Percentiles rank a stretch among this genome's conserved stretches.
Evolutionary conservation across 2,888 invertebrate species (phyloP).

Genomic region (Diadromus collaris): DNA sequence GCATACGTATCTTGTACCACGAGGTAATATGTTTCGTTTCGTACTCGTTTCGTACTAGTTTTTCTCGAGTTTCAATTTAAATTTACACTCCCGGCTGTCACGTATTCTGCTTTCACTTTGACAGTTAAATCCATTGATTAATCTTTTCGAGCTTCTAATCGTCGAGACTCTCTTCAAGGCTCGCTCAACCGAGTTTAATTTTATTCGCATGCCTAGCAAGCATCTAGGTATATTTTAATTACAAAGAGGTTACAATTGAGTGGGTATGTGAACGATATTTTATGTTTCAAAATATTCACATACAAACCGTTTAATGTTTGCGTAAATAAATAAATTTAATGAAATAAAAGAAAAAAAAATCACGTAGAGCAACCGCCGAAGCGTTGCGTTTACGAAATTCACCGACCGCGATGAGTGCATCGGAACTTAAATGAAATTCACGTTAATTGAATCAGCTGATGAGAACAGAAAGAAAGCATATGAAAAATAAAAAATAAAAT

Average conservation of each 20-base stretch:
- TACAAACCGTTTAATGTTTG: slow-evolving; percentile 51
- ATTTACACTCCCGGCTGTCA: not conserved
- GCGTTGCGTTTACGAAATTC: slow-evolving; percentile 39
- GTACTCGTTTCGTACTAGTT: not conserved
- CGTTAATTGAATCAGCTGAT: slow-evolving; percentile 50
- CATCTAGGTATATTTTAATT: slow-evolving; percentile 44
- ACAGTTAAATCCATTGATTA: not conserved
- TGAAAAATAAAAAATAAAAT: slow-evolving; percentile 27
- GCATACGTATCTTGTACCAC: not conserved
- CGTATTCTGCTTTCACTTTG: not conserved
- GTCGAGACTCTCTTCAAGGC: slow-evolving; percentile 36
- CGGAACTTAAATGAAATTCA: slow-evolving; percentile 46
- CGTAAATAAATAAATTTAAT: slow-evolving; percentile 41
- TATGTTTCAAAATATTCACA: slow-evolving; percentile 71
- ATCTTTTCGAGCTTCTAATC: not conserved
- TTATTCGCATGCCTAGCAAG: slow-evolving; percentile 43
- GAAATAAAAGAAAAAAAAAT: slow-evolving; percentile 26
- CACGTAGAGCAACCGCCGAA: slow-evolving; percentile 39
- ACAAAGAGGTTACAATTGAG: slow-evolving; percentile 39
- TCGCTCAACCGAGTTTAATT: slow-evolving; percentile 45
- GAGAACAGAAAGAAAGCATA: slow-evolving; percentile 26
- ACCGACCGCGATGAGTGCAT: slow-evolving; percentile 27
- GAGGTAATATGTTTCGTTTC: not conserved
- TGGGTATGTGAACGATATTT: slow-evolving; percentile 64
- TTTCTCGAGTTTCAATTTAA: not conserved